Percentiles rank a stretch among this genome's conserved stretches.
Evolutionary conservation across 2,113 vertebrate genomes (phyloP).

Genomic region (Micronycteris hirsuta): DNA sequence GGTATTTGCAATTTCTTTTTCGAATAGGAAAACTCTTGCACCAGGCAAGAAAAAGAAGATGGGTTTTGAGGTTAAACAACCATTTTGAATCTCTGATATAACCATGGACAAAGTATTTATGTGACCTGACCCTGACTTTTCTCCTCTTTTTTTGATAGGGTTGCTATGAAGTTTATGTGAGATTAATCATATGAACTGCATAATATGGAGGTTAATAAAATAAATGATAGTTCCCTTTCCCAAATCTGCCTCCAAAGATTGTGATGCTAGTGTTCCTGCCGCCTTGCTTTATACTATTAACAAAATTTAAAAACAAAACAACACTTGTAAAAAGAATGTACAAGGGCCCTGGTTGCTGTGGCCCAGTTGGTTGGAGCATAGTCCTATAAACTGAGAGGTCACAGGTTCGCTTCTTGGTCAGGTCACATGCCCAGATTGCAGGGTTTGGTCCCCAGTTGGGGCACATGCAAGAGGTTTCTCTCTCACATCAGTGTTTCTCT

Average conservation of each 20-base stretch:
- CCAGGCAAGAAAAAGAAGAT: not conserved
- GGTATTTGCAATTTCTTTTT: slow-evolving; percentile 9
- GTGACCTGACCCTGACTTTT: not conserved
- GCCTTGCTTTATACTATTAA: not conserved
- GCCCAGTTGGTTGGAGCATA: too few relatives aligned
- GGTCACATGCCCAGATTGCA: too few relatives aligned
- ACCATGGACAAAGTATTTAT: not conserved
- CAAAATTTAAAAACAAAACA: not conserved
- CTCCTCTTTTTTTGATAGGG: not conserved
- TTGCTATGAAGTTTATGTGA: not conserved
- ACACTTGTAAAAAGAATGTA: not conserved
- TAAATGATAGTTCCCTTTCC: not conserved
- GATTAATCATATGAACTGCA: not conserved
- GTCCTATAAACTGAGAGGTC: too few relatives aligned
- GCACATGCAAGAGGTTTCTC: too few relatives aligned
- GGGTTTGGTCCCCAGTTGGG: too few relatives aligned
- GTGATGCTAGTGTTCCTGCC: not conserved
- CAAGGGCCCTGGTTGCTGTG: too few relatives aligned
- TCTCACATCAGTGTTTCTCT: too few relatives aligned
- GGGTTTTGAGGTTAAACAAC: not conserved
- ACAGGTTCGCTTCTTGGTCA: too few relatives aligned
- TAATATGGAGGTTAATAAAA: not conserved
- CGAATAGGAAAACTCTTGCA: not conserved
- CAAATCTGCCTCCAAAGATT: not conserved
- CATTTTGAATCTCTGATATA: not conserved